A percentile compares a stretch with the other conserved stretches of the same genome.
Conservation (phyloP, 2,113 vertebrate genomes). For the Sebastes schlegelii region DNA sequence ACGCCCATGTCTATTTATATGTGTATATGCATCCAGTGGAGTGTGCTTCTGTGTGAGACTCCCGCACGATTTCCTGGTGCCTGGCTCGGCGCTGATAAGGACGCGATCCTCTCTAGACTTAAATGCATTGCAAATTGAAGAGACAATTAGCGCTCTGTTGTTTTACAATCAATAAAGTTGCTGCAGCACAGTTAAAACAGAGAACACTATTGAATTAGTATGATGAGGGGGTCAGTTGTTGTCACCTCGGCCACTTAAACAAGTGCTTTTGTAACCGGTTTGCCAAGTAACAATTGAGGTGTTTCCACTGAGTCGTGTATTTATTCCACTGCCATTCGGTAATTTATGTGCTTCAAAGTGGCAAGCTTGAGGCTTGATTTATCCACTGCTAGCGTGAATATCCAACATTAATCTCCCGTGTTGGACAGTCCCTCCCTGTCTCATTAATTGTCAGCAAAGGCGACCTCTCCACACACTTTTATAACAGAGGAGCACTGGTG, state of each 20-base stretch:
- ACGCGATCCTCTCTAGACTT: constrained; percentile 65
- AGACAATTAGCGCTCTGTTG: constrained; percentile 77
- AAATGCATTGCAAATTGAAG: constrained; percentile 69
- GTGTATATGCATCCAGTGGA: background rate
- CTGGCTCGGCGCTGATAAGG: constrained; percentile 76
- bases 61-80: constrained; percentile 45
- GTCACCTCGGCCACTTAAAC: constrained; percentile 30
- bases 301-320: constrained; percentile 35
- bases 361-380: constrained; percentile 45
- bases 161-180: constrained; percentile 78
- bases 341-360: constrained; percentile 48
- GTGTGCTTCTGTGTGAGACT: constrained; percentile 42
- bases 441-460: constrained; percentile 59
- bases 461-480: constrained; percentile 18
- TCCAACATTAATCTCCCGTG: constrained; percentile 61
- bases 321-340: constrained; percentile 6
- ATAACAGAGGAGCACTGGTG: background rate
- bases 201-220: constrained; percentile 54
- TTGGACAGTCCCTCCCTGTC: constrained; percentile 41
- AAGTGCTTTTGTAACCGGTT: constrained; percentile 42
- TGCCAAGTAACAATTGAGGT: constrained; percentile 43
- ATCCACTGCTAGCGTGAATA: constrained; percentile 35
- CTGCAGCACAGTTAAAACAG: constrained; percentile 46
- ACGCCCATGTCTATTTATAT: background rate
- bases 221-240: constrained; percentile 55